Evolutionary conservation across 2,797 vertebrate genomes (phyloP).

Genomic region (Coendou prehensilis): DNA sequence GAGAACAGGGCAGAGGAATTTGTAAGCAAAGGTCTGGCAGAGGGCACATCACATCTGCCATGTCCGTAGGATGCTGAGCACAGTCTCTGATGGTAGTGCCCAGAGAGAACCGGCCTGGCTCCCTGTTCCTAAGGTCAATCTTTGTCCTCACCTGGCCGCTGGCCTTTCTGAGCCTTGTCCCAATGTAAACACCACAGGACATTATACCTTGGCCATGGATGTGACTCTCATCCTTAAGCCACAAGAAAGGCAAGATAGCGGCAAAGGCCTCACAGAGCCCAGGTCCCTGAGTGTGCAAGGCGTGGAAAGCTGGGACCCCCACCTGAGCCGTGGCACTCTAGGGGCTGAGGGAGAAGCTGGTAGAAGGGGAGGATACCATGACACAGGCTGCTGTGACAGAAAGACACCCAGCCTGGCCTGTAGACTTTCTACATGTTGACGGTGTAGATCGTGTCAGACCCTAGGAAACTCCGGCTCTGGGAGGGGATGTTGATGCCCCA

Average conservation of each 20-base stretch:
- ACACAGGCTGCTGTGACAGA: background rate
- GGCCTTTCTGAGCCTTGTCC: background rate
- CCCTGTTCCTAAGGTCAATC: background rate
- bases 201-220: background rate
- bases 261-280: background rate
- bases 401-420: background rate
- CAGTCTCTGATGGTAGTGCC: background rate
- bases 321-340: background rate
- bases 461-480: background rate
- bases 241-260: background rate
- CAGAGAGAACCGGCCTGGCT: background rate
- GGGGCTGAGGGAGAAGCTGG: background rate
- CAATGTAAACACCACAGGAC: constrained; percentile 27
- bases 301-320: background rate
- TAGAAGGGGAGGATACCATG: background rate
- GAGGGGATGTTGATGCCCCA: background rate
- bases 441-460: background rate
- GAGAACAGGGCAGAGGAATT: background rate
- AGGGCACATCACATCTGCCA: background rate
- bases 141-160: background rate
- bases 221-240: constrained; percentile 52
- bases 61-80: background rate
- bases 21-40: background rate
- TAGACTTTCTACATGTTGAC: background rate
- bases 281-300: fast-evolving